Conservation (phyloP, 1,140 invertebrate species). For the Melipona quadrifasciata region DNA sequence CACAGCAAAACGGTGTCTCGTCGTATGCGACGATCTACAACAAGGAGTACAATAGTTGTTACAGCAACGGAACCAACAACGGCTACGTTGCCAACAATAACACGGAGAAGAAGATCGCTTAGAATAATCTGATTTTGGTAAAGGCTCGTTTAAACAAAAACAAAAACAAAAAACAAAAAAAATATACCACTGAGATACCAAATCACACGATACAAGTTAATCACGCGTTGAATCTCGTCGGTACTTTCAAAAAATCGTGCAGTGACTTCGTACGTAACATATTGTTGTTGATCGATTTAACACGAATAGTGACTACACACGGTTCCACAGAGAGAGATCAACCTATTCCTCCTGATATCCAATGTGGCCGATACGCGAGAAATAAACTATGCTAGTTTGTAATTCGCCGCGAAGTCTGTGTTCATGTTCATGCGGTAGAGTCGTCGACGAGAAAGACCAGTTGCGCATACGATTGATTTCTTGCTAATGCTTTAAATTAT, state of each 20-base stretch:
- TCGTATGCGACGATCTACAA: constrained; percentile 84
- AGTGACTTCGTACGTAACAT: not conserved
- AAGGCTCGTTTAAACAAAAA: constrained; percentile 14
- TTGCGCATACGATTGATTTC: constrained; percentile 17
- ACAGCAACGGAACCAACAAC: constrained; percentile 86
- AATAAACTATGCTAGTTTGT: constrained; percentile 4
- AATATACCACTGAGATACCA: constrained; percentile 8
- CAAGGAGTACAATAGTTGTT: constrained; percentile 85
- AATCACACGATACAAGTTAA: constrained; percentile 29
- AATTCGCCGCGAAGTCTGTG: constrained; percentile 17
- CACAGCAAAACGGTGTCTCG: constrained; percentile 78
- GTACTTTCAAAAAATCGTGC: not conserved
- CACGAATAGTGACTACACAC: constrained; percentile 4
- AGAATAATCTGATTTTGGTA: constrained; percentile 49
- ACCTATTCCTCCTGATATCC: not conserved
- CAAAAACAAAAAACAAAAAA: too few relatives aligned
- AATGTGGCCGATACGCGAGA: not conserved
- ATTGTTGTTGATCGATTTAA: not conserved
- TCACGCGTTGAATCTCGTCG: constrained; percentile 16
- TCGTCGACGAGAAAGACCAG: constrained; percentile 15
- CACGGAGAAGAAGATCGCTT: constrained; percentile 79
- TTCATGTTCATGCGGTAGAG: not conserved
- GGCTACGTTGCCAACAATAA: constrained; percentile 84
- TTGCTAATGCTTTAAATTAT: constrained; percentile 35
- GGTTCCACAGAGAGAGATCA: not conserved